These are phyloP conservation scores for Poeciliopsis retropinna DNA, from an alignment of 2,113 vertebrate genomes.

Conservation along the genomic window DNA sequence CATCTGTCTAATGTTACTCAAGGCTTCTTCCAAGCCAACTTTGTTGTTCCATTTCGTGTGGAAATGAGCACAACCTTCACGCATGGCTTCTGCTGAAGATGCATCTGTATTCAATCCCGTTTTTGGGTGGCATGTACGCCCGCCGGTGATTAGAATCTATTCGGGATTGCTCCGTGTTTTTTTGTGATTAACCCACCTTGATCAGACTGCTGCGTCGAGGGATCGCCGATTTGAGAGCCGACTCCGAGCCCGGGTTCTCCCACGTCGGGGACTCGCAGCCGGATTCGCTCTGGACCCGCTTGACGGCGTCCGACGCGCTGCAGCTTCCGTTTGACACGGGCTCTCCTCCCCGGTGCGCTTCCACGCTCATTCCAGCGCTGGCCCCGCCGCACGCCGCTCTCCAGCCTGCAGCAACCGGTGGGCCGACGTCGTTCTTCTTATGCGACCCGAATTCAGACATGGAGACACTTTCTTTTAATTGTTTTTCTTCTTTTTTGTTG, in stretches of 20 bases:
- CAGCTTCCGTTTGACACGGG: slow-evolving; percentile 90
- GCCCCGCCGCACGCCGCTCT: slow-evolving; percentile 51
- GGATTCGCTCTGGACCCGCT: slow-evolving; percentile 57
- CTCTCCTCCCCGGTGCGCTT: slow-evolving; percentile 65
- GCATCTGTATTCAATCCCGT: background rate
- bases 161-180: background rate
- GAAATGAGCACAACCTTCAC: slow-evolving; percentile 4
- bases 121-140: background rate
- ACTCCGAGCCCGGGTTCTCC: slow-evolving; percentile 76
- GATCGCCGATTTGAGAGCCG: slow-evolving; percentile 60
- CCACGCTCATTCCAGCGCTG: slow-evolving; percentile 65
- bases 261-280: slow-evolving; percentile 73
- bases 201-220: slow-evolving; percentile 94
- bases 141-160: background rate
- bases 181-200: slow-evolving; percentile 79
- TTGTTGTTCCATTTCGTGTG: background rate
- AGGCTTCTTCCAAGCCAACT: background rate
- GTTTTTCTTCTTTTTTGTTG: background rate
- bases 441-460: slow-evolving; percentile 69
- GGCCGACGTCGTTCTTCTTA: slow-evolving; percentile 46
- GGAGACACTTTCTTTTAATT: slow-evolving; percentile 19
- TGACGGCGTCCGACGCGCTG: slow-evolving; percentile 68
- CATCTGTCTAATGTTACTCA: background rate
- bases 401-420: slow-evolving; percentile 57
- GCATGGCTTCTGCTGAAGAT: slow-evolving; percentile 1